Evolutionary conservation across 2,888 invertebrate genomes (phyloP), one percentile per base, ranked within the genome.

Genomic region (Prosapia bicincta): DNA sequence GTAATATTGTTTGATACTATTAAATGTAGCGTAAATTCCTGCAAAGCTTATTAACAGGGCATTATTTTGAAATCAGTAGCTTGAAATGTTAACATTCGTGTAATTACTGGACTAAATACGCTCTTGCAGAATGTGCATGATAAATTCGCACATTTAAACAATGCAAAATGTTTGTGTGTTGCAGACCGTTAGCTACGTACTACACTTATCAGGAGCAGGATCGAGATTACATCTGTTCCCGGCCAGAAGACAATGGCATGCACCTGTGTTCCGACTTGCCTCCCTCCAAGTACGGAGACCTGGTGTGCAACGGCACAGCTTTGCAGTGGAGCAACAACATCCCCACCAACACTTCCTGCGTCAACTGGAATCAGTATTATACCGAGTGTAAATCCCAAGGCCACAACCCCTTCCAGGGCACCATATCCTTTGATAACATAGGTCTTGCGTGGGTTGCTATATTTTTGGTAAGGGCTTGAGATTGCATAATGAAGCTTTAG

Each of bases 361-460:
- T 99, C 82, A 95, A 99, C 87, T 99, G 99, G 99, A 98, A 99
- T 87, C 93, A 95, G 86, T 99, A 99, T 87, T 99, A 99, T 85
- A 96, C 95, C 72, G 92, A 93, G 83, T 99, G 99, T 86, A 91
- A 92, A 78, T 93, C 97, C 79, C 92, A 95, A 81, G 97, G 95
- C 74, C 91, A 93, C 82, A 99, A 99, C 88, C 99, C 99, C 15
- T 99, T 99, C 86, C 96, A 97, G 87, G 99, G 99, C 78, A 98
- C 99, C 76, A 99, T 99, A 83, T 98, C 98, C 65, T 99, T 99
- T 86, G 99, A 99, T 87, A 99, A 99, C 87, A 99, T 99, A 83
- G 99, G 99, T 80, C 91, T 99, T 82, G 99, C 99, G 26, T 99
- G 99, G 99, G 98, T 99, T 79, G 99, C 99, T 81, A 99, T 99